These are phyloP conservation scores for Timema cristinae DNA, from an alignment of 2,888 invertebrate genomes.

Conservation along the genomic window DNA sequence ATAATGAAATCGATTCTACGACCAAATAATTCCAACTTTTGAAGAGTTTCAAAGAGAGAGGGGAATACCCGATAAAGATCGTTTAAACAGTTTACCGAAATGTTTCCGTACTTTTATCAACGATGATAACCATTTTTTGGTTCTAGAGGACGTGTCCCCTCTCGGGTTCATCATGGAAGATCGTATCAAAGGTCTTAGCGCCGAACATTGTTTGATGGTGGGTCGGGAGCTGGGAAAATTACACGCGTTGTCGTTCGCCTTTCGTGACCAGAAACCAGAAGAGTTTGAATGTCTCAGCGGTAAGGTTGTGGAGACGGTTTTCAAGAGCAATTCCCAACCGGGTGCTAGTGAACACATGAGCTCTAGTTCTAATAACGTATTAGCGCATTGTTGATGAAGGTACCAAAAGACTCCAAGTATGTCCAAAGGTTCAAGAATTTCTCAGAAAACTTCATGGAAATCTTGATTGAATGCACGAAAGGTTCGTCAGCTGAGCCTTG, in stretches of 20 bases:
- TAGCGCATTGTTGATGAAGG: background rate
- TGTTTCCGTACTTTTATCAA: background rate
- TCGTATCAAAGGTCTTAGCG: slow-evolving; percentile 28
- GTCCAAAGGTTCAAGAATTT: background rate
- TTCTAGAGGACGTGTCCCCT: slow-evolving; percentile 32
- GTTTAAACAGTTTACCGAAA: background rate
- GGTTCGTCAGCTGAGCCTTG: slow-evolving; percentile 19
- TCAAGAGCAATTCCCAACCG: background rate
- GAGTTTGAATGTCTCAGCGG: slow-evolving; percentile 5
- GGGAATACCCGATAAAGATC: background rate
- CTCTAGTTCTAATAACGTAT: background rate
- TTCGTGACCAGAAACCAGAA: slow-evolving; percentile 19
- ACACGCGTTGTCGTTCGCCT: slow-evolving; percentile 27
- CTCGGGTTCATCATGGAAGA: slow-evolving; percentile 33
- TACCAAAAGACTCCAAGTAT: slow-evolving; percentile 1
- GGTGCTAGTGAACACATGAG: background rate
- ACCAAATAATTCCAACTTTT: slow-evolving; percentile 16
- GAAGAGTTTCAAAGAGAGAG: background rate
- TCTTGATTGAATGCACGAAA: slow-evolving; percentile 12
- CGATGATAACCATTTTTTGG: slow-evolving; percentile 12
- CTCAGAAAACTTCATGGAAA: background rate
- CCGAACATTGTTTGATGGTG: slow-evolving; percentile 29
- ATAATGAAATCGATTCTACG: slow-evolving; percentile 24
- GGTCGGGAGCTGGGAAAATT: slow-evolving; percentile 30
- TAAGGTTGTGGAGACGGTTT: background rate